Percentiles rank a stretch among this genome's conserved stretches.
Conservation (phyloP, 2,113 vertebrate species). For the Hemichromis elongatus region DNA sequence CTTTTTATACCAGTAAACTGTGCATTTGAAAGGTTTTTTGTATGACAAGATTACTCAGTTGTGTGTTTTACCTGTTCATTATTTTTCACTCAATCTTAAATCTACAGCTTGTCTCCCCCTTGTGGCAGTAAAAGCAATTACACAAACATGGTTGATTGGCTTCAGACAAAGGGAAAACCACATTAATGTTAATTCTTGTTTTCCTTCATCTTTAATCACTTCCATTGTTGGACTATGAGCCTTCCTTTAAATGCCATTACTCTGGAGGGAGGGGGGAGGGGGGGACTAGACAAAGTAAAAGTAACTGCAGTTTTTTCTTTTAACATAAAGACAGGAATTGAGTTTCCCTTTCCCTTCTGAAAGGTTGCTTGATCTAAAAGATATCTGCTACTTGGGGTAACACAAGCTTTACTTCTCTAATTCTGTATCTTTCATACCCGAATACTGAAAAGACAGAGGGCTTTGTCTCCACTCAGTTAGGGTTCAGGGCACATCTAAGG, state of each 20-base stretch:
- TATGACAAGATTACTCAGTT: background rate
- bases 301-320: background rate
- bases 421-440: background rate
- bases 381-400: background rate
- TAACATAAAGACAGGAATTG: background rate
- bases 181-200: background rate
- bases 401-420: background rate
- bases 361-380: background rate
- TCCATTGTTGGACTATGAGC: background rate
- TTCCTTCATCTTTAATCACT: background rate
- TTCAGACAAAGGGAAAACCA: background rate
- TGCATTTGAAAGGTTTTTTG: background rate
- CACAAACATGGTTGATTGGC: background rate
- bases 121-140: background rate
- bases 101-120: background rate
- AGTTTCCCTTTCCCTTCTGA: background rate
- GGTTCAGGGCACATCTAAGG: background rate
- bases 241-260: background rate
- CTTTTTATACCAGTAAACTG: background rate
- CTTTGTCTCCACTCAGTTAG: background rate
- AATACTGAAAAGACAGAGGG: background rate
- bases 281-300: background rate
- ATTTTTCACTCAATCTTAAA: background rate
- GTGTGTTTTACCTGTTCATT: background rate
- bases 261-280: background rate